A percentile compares a stretch with the other conserved stretches of the same genome.
Evolutionary conservation across 2,888 invertebrate genomes (phyloP).

Genomic region (Drosophila tanythrix): DNA sequence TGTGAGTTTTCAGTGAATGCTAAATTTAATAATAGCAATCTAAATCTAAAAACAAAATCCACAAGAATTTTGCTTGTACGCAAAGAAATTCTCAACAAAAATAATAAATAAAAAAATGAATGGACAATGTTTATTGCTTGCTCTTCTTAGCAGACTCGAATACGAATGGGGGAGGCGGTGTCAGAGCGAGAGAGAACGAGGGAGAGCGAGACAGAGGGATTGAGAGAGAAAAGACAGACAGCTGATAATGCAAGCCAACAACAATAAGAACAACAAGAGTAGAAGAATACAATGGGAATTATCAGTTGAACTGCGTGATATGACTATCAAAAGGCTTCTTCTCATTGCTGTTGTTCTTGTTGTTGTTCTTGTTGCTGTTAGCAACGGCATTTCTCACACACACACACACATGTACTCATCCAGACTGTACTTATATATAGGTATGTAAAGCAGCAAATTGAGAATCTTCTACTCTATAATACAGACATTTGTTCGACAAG

Average conservation of each 20-base stretch:
- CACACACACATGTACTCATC: constrained; percentile 42
- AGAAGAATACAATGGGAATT: constrained; percentile 75
- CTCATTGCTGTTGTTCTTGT: constrained; percentile 23
- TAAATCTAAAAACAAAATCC: constrained; percentile 14
- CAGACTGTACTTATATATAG: constrained; percentile 5
- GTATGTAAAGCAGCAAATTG: constrained; percentile 57
- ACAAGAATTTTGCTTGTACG: constrained; percentile 32
- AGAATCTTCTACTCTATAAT: constrained; percentile 20
- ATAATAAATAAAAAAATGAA: constrained; percentile 15
- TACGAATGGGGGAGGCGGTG: neutral
- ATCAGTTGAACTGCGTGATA: constrained; percentile 79
- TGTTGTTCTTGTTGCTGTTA: constrained; percentile 38
- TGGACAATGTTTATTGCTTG: constrained; percentile 14
- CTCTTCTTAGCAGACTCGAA: constrained; percentile 25
- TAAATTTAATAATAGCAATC: constrained; percentile 56
- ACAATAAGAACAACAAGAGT: constrained; percentile 48
- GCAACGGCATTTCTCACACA: constrained; percentile 67
- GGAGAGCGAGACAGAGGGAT: constrained; percentile 5
- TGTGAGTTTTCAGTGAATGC: constrained; percentile 51
- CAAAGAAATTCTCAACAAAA: constrained; percentile 43
- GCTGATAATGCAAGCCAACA: constrained; percentile 62
- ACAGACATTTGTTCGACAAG: constrained; percentile 14
- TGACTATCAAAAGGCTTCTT: constrained; percentile 79
- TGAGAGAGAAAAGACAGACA: constrained; percentile 21
- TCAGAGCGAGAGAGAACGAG: neutral